phyloP scores from a whole-genome alignment of 2,113 vertebrate species.

The Pterocles gutturalis region DNA sequence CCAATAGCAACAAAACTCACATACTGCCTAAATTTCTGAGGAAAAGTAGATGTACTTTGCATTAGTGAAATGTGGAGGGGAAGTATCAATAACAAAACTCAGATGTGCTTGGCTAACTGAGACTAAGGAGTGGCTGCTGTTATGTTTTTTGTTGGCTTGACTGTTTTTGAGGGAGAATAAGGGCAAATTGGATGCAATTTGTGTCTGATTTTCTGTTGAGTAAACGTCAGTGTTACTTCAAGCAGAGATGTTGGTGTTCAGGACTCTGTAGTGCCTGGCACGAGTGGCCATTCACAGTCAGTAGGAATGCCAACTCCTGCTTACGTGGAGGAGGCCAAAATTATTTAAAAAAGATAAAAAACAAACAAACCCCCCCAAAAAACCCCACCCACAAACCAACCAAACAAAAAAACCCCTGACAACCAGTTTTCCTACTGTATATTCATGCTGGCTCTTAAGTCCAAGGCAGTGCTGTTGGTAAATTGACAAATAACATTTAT shows the following conservation, averaged over 20 bases:
- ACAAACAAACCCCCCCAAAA: no score
- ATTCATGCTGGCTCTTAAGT: background rate
- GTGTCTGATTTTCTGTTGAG: background rate
- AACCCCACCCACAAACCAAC: rapidly evolving
- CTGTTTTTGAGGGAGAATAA: background rate
- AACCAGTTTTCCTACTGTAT: background rate
- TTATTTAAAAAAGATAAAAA: background rate
- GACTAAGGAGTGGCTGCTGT: background rate
- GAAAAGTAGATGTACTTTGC: background rate
- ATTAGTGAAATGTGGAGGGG: background rate
- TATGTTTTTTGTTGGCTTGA: background rate
- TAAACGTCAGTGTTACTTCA: background rate
- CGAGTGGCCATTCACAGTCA: rapidly evolving
- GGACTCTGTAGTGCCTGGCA: background rate
- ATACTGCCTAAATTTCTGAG: background rate
- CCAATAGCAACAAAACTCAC: background rate
- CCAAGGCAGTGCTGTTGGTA: background rate
- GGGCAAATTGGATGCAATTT: background rate
- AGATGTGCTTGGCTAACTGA: background rate
- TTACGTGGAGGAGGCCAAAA: background rate
- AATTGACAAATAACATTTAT: background rate
- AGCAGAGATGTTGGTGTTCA: background rate
- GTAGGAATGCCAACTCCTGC: background rate
- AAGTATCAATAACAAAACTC: background rate
- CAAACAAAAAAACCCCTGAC: rapidly evolving